A percentile compares a stretch with the other conserved stretches of the same genome.
Conservation (phyloP, 1,140 invertebrate species). For the Hypothenemus hampei region DNA sequence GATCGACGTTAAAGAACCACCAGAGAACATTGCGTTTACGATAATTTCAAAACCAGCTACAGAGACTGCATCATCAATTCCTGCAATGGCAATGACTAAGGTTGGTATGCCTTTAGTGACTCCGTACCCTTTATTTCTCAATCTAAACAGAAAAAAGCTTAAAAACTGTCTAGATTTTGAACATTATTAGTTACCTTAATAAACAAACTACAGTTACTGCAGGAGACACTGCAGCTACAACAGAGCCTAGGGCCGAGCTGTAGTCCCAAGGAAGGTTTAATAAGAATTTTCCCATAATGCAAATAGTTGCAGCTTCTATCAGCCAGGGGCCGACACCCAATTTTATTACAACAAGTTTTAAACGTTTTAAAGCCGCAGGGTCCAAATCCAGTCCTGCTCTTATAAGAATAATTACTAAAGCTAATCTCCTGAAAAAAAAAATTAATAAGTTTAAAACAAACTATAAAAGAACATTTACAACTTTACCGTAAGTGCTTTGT, state of each 20-base stretch:
- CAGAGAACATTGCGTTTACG: conserved; percentile 76
- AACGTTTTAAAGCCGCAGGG: conserved; percentile 71
- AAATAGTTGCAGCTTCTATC: conserved; percentile 67
- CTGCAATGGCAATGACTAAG: conserved; percentile 80
- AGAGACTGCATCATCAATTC: conserved; percentile 82
- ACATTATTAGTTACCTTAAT: conserved; percentile 47
- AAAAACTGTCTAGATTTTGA: background rate
- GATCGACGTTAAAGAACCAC: conserved; percentile 60
- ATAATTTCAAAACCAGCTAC: conserved; percentile 87
- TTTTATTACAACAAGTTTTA: conserved; percentile 73
- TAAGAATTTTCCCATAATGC: conserved; percentile 66
- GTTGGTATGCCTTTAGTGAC: conserved; percentile 93
- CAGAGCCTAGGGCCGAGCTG: conserved; percentile 70
- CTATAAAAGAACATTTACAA: background rate
- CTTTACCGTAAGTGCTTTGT: conserved; percentile 62
- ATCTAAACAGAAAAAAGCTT: conserved; percentile 47
- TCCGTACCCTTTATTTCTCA: conserved; percentile 81
- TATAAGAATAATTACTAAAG: conserved; percentile 87
- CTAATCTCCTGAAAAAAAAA: conserved; percentile 66
- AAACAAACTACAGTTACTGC: conserved; percentile 92
- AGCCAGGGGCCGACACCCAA: conserved; percentile 84
- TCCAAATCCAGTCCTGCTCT: conserved; percentile 91
- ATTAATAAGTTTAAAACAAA: background rate
- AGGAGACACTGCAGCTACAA: conserved; percentile 88
- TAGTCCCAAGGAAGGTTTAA: conserved; percentile 83